Evolutionary conservation across 2,113 vertebrate species (phyloP), one percentile per base, ranked within the genome.

Genomic region (Rhinichthys klamathensis): DNA sequence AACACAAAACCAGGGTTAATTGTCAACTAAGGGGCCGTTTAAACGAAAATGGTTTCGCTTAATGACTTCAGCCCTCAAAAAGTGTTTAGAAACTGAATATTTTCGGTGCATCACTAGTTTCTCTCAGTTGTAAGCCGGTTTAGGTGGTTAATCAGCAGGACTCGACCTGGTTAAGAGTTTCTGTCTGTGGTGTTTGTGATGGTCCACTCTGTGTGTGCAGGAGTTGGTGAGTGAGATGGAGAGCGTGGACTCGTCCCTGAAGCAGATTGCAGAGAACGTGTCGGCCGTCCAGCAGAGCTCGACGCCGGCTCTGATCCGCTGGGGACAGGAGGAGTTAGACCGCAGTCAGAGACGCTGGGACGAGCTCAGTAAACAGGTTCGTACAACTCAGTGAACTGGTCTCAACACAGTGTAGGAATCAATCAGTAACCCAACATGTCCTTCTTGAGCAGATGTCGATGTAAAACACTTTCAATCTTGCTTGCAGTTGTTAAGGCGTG

Each of bases 191-290:
- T 15, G 63, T 70, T 41, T n/a, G 3, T 11, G 16, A 23, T 11
- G 8, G 6, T 70, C 13, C 6, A 6, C 13, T 6, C 27, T 92
- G 70, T 90, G 58, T 83, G 67, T 91, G 89, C 89, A 99, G 97
- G 88, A 92, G 58, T 93, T 95, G 85, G 91, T 94, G 76, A 94
- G 91, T 83, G 95, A 96, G 90, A 95, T 97, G 83, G 96, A 95
- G 85, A 92, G 91, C 0, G 88, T 95, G 84, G 97, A 98, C 84
- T 92, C 94, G 8, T 95, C 96, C 15, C 86, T 99, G 90, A 98
- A 96, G 92, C 95, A 96, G 90, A 96, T 97, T 94, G 95, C 91
- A 63, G 97, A 97, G 89, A 82, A 96, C n/a, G 96, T 97, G 63
- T 87, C 91, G 2, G 86, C 89, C 21, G 91, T 99, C 74, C 95